Conservation (phyloP, 1,140 invertebrate genomes). For the Heliothis subflexa region DNA sequence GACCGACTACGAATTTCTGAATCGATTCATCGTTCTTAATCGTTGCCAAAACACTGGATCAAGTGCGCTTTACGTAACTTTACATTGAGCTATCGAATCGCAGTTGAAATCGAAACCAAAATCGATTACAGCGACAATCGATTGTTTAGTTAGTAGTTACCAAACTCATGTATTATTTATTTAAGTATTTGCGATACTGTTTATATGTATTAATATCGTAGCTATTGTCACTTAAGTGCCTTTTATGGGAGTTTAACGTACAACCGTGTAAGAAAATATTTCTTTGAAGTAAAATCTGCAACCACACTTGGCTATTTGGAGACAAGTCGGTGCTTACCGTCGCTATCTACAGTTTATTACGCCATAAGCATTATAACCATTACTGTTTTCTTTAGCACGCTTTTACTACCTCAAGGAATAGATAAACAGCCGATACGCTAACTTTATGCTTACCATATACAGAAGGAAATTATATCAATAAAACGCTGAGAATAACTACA, state of each 20-base stretch:
- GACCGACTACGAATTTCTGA: slow-evolving; percentile 46
- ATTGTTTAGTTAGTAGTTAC: slow-evolving; percentile 23
- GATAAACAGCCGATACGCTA: slow-evolving; percentile 23
- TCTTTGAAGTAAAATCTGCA: slow-evolving; percentile 1
- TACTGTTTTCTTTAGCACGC: slow-evolving; percentile 24
- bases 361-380: slow-evolving; percentile 29
- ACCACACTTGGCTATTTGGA: slow-evolving; percentile 5
- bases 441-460: slow-evolving; percentile 17
- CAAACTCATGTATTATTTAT: slow-evolving; percentile 14
- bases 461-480: slow-evolving; percentile 34
- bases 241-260: slow-evolving; percentile 1
- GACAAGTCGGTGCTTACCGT: slow-evolving; percentile 12
- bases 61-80: slow-evolving; percentile 40
- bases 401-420: slow-evolving; percentile 26
- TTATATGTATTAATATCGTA: slow-evolving; percentile 17
- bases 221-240: slow-evolving; percentile 8
- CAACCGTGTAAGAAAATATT: not conserved
- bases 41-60: slow-evolving; percentile 55
- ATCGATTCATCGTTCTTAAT: slow-evolving; percentile 54
- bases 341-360: slow-evolving; percentile 19
- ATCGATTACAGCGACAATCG: slow-evolving; percentile 13
- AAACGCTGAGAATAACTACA: slow-evolving; percentile 14
- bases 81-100: slow-evolving; percentile 1
- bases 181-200: not conserved
- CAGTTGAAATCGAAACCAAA: not conserved